Evolutionary conservation across 2,797 vertebrate genomes (phyloP).

Genomic region (Manis pentadactyla): DNA sequence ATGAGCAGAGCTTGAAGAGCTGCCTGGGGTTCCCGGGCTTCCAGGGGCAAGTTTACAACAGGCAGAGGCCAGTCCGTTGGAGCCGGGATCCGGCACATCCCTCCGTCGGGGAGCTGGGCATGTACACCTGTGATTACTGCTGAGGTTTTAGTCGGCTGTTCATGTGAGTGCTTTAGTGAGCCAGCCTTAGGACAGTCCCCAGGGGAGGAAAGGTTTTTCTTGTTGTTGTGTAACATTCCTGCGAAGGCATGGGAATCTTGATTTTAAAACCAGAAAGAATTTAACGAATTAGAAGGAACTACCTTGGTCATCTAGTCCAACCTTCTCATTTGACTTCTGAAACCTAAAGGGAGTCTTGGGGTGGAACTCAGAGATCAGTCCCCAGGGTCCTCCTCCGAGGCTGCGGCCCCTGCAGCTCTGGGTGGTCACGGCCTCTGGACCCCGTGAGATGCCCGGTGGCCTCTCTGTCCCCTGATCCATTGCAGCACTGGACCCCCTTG

Average conservation of each 20-base stretch:
- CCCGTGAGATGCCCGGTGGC: fast-evolving
- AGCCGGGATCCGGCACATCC: background rate
- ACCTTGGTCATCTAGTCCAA: background rate
- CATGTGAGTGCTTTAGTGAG: background rate
- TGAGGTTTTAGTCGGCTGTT: background rate
- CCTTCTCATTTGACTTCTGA: background rate
- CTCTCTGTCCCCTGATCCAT: background rate
- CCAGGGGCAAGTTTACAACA: background rate
- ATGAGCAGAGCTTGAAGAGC: background rate
- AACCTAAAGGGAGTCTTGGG: background rate
- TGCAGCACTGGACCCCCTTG: background rate
- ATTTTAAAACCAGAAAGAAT: background rate
- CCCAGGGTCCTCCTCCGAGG: background rate
- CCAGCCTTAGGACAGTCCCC: background rate
- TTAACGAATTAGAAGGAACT: background rate
- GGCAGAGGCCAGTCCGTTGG: background rate
- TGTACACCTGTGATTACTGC: too few relatives aligned
- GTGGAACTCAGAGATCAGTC: background rate
- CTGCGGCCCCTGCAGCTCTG: fast-evolving
- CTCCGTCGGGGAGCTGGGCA: background rate
- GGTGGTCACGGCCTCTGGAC: background rate
- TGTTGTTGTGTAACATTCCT: background rate
- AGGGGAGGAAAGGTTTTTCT: background rate
- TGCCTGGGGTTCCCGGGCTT: fast-evolving
- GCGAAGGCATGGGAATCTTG: background rate